Conservation (phyloP, 2,113 vertebrate genomes). For the Oryzias javanicus region DNA sequence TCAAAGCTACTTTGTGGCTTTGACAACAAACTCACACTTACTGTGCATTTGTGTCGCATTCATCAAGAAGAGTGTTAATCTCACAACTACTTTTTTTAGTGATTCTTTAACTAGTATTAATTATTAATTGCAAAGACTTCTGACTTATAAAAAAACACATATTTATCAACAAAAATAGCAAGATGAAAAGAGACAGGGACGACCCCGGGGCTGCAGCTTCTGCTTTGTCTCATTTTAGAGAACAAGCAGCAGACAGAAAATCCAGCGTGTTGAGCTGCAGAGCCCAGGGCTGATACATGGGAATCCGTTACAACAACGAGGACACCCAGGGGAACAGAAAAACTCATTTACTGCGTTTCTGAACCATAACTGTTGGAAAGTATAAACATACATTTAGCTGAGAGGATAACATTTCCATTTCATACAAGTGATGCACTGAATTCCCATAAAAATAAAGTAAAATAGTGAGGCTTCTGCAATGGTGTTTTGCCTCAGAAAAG, state of each 20-base stretch:
- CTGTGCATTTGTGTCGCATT: slow-evolving; percentile 22
- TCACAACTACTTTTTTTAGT: slow-evolving; percentile 11
- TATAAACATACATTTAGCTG: slow-evolving; percentile 5
- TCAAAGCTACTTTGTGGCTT: slow-evolving; percentile 7
- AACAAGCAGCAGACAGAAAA: slow-evolving; percentile 17
- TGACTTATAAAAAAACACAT: slow-evolving; percentile 25
- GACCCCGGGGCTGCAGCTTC: slow-evolving; percentile 24
- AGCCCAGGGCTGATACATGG: slow-evolving; percentile 20
- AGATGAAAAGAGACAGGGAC: slow-evolving; percentile 16
- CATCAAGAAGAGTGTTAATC: slow-evolving; percentile 21
- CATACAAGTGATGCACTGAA: not conserved
- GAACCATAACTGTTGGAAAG: slow-evolving; percentile 10
- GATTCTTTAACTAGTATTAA: slow-evolving; percentile 25
- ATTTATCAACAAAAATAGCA: slow-evolving; percentile 23
- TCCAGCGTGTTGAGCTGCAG: slow-evolving; percentile 11
- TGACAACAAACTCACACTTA: slow-evolving; percentile 2
- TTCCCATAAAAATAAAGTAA: slow-evolving; percentile 12
- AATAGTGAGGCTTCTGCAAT: not conserved
- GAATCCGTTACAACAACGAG: slow-evolving; percentile 13
- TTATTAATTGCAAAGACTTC: slow-evolving; percentile 12
- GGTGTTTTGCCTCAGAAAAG: not conserved
- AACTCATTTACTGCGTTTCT: slow-evolving; percentile 11
- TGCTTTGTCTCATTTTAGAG: slow-evolving; percentile 18
- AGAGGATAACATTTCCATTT: slow-evolving; percentile 7
- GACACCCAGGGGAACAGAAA: not conserved